Percentiles rank a stretch among this genome's conserved stretches.
These are phyloP conservation scores for Xanthia icteritia DNA, from an alignment of 2,888 invertebrate species.

Conservation along the genomic window DNA sequence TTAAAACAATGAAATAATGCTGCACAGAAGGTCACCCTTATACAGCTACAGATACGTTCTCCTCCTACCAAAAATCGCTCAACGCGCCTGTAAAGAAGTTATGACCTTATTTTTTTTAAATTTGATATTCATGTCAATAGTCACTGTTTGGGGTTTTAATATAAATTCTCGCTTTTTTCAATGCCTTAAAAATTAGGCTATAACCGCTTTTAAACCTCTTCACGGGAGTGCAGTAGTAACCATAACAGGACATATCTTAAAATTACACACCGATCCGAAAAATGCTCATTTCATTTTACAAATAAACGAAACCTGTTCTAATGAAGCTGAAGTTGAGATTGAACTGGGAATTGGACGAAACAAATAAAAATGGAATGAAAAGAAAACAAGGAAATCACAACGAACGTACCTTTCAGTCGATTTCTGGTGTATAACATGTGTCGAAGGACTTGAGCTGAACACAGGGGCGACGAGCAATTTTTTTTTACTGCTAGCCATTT, in stretches of 20 bases:
- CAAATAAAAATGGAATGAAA: constrained; percentile 50
- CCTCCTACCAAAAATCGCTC: background rate
- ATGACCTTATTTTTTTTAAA: background rate
- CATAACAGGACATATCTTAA: background rate
- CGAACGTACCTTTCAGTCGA: background rate
- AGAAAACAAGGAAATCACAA: constrained; percentile 40
- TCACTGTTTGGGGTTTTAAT: background rate
- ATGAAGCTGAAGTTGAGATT: constrained; percentile 42
- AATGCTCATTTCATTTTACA: constrained; percentile 25
- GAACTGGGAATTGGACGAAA: constrained; percentile 49
- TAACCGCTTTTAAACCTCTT: background rate
- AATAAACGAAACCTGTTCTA: constrained; percentile 39
- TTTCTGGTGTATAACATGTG: constrained; percentile 11
- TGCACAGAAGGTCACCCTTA: background rate
- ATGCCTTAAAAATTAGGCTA: background rate
- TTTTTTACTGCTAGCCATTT: background rate
- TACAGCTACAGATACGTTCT: background rate
- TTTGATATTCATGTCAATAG: background rate
- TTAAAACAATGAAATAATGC: background rate
- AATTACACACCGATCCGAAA: background rate
- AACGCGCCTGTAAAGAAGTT: background rate
- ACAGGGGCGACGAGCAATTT: background rate
- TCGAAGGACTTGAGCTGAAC: background rate
- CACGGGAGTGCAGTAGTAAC: too few relatives aligned
- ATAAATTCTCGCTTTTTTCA: background rate